Conservation (phyloP, 2,113 vertebrate species). For the Paralichthys olivaceus region DNA sequence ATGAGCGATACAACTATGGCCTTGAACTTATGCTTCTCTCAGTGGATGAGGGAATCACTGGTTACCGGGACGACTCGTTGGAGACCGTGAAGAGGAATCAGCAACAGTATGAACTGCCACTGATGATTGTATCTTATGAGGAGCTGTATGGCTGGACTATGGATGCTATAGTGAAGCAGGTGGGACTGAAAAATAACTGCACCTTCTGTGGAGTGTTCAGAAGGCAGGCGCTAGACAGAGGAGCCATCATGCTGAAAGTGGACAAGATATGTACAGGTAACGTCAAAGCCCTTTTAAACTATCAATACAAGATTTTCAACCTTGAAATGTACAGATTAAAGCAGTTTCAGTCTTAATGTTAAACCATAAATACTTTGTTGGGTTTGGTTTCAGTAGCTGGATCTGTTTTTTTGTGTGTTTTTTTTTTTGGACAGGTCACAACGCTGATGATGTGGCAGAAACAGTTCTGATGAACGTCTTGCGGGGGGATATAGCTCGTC, state of each 20-base stretch:
- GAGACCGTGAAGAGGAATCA: slow-evolving; percentile 89
- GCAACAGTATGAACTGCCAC: slow-evolving; percentile 85
- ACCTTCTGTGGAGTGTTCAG: slow-evolving; percentile 94
- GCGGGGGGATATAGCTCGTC: slow-evolving; percentile 87
- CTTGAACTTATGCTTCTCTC: slow-evolving; percentile 87
- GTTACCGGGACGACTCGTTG: slow-evolving; percentile 89
- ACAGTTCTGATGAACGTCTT: slow-evolving; percentile 92
- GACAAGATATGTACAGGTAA: slow-evolving; percentile 91
- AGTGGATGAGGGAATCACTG: slow-evolving; percentile 90
- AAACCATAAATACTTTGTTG: background rate
- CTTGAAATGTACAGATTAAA: background rate
- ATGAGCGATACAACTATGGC: slow-evolving; percentile 83
- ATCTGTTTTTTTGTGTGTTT: background rate
- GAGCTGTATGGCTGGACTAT: slow-evolving; percentile 93
- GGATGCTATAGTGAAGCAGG: slow-evolving; percentile 88
- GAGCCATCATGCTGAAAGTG: slow-evolving; percentile 87
- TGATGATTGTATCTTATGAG: slow-evolving; percentile 88
- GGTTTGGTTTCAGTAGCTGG: background rate
- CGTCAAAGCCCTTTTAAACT: background rate
- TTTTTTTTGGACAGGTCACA: slow-evolving; percentile 83
- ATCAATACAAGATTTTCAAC: background rate
- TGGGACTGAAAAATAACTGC: slow-evolving; percentile 88
- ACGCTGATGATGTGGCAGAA: slow-evolving; percentile 90
- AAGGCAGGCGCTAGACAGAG: slow-evolving; percentile 88
- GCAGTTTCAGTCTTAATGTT: background rate